Evolutionary conservation across 2,888 invertebrate genomes (phyloP), one percentile per base, ranked within the genome.

Genomic region (Synergus itoensis): DNA sequence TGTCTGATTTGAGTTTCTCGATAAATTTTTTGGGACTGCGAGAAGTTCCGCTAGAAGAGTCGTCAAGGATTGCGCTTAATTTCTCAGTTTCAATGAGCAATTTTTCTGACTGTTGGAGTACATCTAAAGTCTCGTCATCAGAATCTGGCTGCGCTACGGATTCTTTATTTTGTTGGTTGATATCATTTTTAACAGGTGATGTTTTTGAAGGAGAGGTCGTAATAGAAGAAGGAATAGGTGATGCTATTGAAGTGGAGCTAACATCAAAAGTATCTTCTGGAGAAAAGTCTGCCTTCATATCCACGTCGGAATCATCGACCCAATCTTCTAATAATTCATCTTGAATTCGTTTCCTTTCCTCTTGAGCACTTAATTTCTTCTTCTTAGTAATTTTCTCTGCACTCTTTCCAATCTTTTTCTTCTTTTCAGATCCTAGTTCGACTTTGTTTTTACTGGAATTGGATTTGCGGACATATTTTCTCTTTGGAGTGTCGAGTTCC

Each of bases 321-420:
- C 97, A 97, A 88, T 97, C 97, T 1, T 96, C 96, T 79, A 97
- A 91, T 64, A 97, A 92, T 85, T 95, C 95, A 79, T 94, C 95
- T 81, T 95, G 94, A 84, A 96, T 94, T n/a, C 73, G 73, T 53
- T 73, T 73, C 36, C 36, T 73, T 36, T 73, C 73, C 12, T 73
- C 73, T 90, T 95, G 95, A 80, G 94, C 93, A 89, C 94, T 94
- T 57, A 94, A 94, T 89, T 94, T 94, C 77, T 91, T 90, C 86
- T 94, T 94, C 40, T 92, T 92, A 62, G 79, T 85, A 36, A 84
- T 76, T 79, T 91, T 90, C 4, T 92, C 92, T 7, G 64, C 81
- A 45, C 88, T 89, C 79, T 90, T 91, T 7, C 80, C 77, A 36
- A 87, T 85, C 79, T 91, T 92, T 65, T 92, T 87, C 83, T 92